Percentiles rank a stretch among this genome's conserved stretches.
phyloP scores from a whole-genome alignment of 2,888 invertebrate genomes.

The Sphaerophoria rueppellii region DNA sequence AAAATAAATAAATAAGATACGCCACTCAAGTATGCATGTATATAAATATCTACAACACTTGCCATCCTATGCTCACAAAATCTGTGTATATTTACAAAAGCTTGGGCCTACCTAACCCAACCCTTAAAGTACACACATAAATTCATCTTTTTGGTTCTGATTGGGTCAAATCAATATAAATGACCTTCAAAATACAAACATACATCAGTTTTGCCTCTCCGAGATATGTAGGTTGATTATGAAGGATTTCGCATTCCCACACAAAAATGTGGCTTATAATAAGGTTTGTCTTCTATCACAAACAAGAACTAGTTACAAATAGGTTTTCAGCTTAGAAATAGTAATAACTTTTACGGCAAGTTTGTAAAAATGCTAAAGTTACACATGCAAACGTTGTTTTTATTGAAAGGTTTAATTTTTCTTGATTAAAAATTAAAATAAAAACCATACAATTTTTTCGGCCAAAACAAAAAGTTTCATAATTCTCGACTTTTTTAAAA shows the following conservation, averaged over 20 bases:
- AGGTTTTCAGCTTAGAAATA: too few species aligned
- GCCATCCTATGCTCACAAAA: constrained; percentile 1
- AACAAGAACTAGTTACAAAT: not conserved
- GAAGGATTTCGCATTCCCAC: not conserved
- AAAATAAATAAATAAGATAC: too few species aligned
- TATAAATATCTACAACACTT: not conserved
- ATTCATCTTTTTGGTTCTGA: constrained; percentile 47
- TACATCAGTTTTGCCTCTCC: not conserved
- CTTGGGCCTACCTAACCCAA: not conserved
- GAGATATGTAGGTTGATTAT: not conserved
- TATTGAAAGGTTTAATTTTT: too few species aligned
- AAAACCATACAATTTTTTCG: too few species aligned
- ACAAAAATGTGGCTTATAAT: not conserved
- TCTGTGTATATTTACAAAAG: constrained; percentile 8
- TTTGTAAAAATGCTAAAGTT: too few species aligned
- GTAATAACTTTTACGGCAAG: too few species aligned
- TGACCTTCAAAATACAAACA: constrained; percentile 52
- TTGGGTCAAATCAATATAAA: constrained; percentile 66
- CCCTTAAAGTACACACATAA: not conserved
- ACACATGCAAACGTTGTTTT: too few species aligned
- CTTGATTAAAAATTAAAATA: too few species aligned
- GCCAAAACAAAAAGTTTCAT: too few species aligned
- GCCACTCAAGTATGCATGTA: not conserved
- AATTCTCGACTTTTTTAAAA: too few species aligned
- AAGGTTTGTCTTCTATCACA: not conserved